Percentiles rank a stretch among this genome's conserved stretches.
These are phyloP conservation scores for Eulithis prunata DNA, from an alignment of 2,888 invertebrate genomes.

Conservation along the genomic window DNA sequence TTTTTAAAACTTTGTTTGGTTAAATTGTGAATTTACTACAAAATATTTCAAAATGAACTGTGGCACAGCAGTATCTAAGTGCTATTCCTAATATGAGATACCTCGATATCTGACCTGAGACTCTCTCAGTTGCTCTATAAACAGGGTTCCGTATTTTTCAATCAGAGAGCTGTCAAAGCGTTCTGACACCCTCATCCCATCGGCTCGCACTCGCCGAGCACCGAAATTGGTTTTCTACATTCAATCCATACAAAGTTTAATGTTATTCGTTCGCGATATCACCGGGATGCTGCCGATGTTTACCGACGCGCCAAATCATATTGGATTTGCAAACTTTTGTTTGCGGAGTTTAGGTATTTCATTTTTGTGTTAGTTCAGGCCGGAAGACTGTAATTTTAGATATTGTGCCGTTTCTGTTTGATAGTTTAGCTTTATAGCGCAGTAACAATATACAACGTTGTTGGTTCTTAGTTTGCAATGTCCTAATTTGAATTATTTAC, in stretches of 20 bases:
- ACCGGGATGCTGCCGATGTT: conserved; percentile 84
- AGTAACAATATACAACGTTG: too few relatives aligned
- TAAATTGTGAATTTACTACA: too few relatives aligned
- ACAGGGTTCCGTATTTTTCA: conserved; percentile 86
- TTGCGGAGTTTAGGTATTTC: conserved; percentile 81
- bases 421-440: too few relatives aligned
- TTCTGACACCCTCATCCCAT: conserved; percentile 85
- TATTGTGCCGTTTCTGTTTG: conserved; percentile 57
- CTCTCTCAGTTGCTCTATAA: conserved; percentile 80
- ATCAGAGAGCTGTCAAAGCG: conserved; percentile 86
- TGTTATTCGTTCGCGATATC: conserved; percentile 85
- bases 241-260: conserved; percentile 85
- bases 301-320: conserved; percentile 84
- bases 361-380: conserved; percentile 82
- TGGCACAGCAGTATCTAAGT: neutral
- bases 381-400: conserved; percentile 79
- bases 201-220: conserved; percentile 84
- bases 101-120: conserved; percentile 41
- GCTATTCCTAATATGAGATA: conserved; percentile 1
- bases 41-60: too few relatives aligned
- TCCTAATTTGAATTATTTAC: too few relatives aligned
- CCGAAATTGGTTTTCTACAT: conserved; percentile 86
- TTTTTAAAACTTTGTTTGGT: too few relatives aligned
- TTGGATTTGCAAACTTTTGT: conserved; percentile 85
- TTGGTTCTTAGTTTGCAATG: too few relatives aligned